A percentile compares a stretch with the other conserved stretches of the same genome.
Conservation (phyloP, 2,113 vertebrate genomes). For the Xiphorhynchus elegans region DNA sequence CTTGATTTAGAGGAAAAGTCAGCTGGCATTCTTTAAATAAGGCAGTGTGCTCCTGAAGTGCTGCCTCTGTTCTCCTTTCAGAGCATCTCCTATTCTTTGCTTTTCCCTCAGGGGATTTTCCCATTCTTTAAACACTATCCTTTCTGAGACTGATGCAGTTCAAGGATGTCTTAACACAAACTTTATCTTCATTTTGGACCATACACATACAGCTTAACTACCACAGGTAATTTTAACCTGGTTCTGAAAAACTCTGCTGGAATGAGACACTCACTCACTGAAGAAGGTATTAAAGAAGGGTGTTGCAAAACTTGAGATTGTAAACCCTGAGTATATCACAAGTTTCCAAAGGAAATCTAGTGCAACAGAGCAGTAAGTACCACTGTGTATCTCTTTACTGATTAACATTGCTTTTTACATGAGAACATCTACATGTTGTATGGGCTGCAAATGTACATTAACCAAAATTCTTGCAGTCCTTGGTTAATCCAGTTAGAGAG, state of each 20-base stretch:
- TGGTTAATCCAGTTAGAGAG: not conserved
- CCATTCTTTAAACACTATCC: not conserved
- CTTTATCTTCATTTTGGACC: not conserved
- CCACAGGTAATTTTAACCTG: not conserved
- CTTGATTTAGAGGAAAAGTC: not conserved
- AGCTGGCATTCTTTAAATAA: not conserved
- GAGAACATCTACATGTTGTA: not conserved
- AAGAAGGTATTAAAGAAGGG: not conserved
- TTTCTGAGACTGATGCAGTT: not conserved
- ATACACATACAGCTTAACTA: not conserved
- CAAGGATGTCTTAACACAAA: not conserved
- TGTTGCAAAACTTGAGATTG: not conserved
- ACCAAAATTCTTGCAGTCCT: not conserved
- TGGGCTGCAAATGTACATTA: not conserved
- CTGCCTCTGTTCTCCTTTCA: not conserved
- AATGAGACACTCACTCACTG: not conserved
- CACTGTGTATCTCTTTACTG: not conserved
- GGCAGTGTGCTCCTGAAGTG: not conserved
- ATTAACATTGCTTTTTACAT: not conserved
- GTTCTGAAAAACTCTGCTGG: not conserved
- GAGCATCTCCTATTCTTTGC: not conserved
- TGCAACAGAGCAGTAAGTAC: not conserved
- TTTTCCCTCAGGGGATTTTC: not conserved
- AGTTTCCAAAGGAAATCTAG: not conserved
- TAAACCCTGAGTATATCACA: not conserved